phyloP scores from a whole-genome alignment of 2,113 vertebrate species.

The Mormyrus lacerda region DNA sequence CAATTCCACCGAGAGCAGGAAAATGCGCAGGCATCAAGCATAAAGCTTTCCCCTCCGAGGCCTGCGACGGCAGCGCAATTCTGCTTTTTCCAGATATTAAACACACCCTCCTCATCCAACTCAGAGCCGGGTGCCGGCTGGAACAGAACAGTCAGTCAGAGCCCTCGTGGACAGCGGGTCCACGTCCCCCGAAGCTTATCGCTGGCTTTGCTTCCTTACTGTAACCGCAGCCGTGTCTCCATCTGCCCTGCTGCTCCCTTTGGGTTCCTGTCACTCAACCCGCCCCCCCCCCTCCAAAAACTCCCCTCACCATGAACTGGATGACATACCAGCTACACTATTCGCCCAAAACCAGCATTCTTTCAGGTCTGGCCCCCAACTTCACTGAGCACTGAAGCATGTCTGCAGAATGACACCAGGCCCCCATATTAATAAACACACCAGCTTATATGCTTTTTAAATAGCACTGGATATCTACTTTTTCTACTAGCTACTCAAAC shows the following conservation, averaged over 20 bases:
- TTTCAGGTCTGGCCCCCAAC: neutral
- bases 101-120: slow-evolving; percentile 29
- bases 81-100: neutral
- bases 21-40: neutral
- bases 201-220: neutral
- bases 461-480: neutral
- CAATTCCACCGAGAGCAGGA: neutral
- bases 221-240: neutral
- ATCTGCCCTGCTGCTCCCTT: neutral
- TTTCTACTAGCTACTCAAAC: neutral
- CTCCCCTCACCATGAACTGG: neutral
- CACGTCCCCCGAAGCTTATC: neutral
- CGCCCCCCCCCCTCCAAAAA: neutral
- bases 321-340: neutral
- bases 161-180: slow-evolving; percentile 5
- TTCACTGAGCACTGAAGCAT: neutral
- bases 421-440: neutral
- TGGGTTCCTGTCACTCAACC: neutral
- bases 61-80: neutral
- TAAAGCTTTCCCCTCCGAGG: neutral
- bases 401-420: neutral
- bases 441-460: neutral
- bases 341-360: neutral
- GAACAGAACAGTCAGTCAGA: neutral
- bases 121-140: slow-evolving; percentile 16